These are phyloP conservation scores for Aspidapion aeneum DNA, from an alignment of 2,888 invertebrate species.

Conservation along the genomic window DNA sequence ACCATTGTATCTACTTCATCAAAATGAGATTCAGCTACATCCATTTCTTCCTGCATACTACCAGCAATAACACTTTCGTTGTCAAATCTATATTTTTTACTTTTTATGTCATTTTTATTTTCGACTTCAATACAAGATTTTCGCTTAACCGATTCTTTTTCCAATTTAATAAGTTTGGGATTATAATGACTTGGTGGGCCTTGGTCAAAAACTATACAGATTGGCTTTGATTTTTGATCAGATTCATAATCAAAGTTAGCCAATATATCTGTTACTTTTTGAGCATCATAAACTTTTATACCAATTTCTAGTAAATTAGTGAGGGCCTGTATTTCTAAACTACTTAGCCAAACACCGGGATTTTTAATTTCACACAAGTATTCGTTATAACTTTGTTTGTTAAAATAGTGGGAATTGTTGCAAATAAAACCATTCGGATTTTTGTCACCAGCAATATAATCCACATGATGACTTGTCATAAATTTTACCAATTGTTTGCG, in stretches of 20 bases:
- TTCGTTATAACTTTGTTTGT: background rate
- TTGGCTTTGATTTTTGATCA: background rate
- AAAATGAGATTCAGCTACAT: background rate
- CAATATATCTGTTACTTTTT: background rate
- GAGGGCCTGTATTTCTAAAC: slow-evolving; percentile 5
- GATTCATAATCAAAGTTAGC: background rate
- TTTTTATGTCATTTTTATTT: background rate
- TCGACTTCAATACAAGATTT: background rate
- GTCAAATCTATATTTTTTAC: background rate
- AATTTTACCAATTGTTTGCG: background rate
- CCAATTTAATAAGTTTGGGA: background rate
- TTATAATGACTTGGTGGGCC: background rate
- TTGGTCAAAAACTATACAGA: background rate
- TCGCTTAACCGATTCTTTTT: background rate
- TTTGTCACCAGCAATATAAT: background rate
- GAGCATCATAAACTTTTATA: background rate
- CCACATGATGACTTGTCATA: background rate
- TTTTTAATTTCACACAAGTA: background rate
- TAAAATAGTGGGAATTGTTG: background rate
- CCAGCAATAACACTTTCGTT: background rate
- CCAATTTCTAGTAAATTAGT: background rate
- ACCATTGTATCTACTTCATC: background rate
- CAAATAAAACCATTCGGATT: background rate
- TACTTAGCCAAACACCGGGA: slow-evolving; percentile 2
- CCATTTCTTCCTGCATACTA: background rate